Evolutionary conservation across 2,113 vertebrate species (phyloP).

Genomic region (Nipponia nippon): DNA sequence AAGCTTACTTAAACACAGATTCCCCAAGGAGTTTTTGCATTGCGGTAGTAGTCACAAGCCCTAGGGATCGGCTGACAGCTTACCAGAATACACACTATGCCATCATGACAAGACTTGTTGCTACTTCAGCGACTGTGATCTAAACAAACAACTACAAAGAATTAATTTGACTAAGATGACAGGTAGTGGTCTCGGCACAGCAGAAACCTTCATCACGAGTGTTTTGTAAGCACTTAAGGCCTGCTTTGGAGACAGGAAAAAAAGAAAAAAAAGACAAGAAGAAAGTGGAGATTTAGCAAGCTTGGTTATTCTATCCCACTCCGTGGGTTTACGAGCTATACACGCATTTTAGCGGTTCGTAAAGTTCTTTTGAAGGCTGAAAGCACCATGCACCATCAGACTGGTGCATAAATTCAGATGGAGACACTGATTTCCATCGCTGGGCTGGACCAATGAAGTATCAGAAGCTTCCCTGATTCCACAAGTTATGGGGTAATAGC

Average conservation of each 20-base stretch:
- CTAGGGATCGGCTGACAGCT: neutral
- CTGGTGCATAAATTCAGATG: neutral
- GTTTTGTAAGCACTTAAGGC: neutral
- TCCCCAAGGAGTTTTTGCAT: neutral
- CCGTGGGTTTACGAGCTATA: neutral
- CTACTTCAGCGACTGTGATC: neutral
- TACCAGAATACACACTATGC: rapidly evolving
- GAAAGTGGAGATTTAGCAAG: neutral
- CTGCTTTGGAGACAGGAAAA: neutral
- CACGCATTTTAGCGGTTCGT: rapidly evolving
- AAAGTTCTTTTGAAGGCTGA: neutral
- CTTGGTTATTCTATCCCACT: neutral
- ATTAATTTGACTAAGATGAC: neutral
- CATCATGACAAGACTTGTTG: neutral
- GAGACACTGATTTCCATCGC: neutral
- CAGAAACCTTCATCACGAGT: neutral
- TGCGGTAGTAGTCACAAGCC: rapidly evolving
- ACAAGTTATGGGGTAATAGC: rapidly evolving
- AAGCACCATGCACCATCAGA: neutral
- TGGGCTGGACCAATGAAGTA: neutral
- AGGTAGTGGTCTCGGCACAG: neutral
- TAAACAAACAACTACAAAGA: neutral
- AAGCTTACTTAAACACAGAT: neutral
- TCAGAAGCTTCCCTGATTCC: neutral
- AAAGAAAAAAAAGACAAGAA: neutral